phyloP scores from a whole-genome alignment of 2,888 invertebrate genomes.

The Leptinotarsa peninsularis region DNA sequence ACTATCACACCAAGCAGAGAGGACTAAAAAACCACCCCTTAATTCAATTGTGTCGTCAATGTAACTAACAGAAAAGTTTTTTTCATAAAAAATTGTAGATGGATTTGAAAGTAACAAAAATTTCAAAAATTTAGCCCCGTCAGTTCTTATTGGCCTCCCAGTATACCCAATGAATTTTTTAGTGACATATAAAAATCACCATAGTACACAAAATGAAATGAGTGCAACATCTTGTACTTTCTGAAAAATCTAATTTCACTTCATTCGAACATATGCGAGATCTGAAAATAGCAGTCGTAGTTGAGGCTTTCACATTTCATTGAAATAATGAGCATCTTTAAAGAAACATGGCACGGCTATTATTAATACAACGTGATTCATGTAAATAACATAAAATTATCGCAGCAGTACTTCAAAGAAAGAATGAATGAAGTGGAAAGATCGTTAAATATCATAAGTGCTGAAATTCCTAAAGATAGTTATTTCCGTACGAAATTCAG shows the following conservation, averaged over 20 bases:
- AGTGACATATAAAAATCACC: no score
- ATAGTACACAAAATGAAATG: no score
- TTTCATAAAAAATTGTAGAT: no score
- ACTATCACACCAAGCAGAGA: no score
- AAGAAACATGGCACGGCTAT: conserved; percentile 13
- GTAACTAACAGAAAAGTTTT: no score
- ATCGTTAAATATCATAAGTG: conserved; percentile 9
- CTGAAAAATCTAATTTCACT: conserved; percentile 4
- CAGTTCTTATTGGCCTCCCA: no score
- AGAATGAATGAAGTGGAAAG: conserved; percentile 20
- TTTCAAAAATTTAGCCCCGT: no score
- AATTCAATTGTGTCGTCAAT: no score
- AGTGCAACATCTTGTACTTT: background rate
- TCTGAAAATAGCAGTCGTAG: conserved; percentile 8
- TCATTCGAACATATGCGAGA: background rate
- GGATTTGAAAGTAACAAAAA: no score
- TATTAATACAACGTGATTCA: conserved; percentile 9
- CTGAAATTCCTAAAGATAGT: conserved; percentile 3
- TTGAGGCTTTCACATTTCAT: conserved; percentile 10
- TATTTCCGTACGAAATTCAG: conserved; percentile 23
- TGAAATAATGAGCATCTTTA: conserved; percentile 15
- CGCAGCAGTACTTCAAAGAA: conserved; percentile 29
- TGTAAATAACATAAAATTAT: conserved; percentile 11
- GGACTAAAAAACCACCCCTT: no score
- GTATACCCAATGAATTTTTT: no score